A percentile compares a stretch with the other conserved stretches of the same genome.
phyloP scores from a whole-genome alignment of 2,888 invertebrate species.

The Lithophane socia region DNA sequence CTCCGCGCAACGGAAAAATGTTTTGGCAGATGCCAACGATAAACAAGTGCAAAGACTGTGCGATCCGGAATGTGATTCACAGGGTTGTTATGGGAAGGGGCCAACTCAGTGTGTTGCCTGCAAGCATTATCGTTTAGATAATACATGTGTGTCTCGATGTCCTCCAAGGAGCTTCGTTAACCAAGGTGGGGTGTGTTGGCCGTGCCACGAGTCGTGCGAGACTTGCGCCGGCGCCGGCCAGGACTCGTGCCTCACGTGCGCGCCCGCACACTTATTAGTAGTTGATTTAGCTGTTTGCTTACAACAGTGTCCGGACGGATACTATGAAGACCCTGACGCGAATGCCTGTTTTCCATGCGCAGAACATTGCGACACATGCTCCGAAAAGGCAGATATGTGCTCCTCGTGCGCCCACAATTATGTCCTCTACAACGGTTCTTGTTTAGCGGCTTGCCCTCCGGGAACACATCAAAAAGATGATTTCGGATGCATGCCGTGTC shows the following conservation, averaged over 20 bases:
- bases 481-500: constrained; percentile 95
- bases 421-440: constrained; percentile 95
- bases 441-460: constrained; percentile 95
- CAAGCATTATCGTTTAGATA: constrained; percentile 95
- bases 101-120: constrained; percentile 96
- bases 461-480: constrained; percentile 97
- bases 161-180: constrained; percentile 96
- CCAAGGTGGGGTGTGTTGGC: constrained; percentile 95
- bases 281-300: constrained; percentile 96
- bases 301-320: constrained; percentile 96
- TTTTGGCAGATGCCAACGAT: constrained; percentile 91
- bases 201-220: constrained; percentile 97
- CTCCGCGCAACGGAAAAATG: constrained; percentile 91
- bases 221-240: constrained; percentile 97
- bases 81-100: constrained; percentile 96
- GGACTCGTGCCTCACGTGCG: constrained; percentile 96
- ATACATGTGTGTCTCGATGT: constrained; percentile 95
- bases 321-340: constrained; percentile 94
- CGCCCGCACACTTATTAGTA: constrained; percentile 95
- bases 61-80: constrained; percentile 94
- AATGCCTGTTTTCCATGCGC: constrained; percentile 96
- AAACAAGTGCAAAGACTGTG: constrained; percentile 93
- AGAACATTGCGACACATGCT: constrained; percentile 96
- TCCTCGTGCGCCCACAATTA: constrained; percentile 97
- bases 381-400: constrained; percentile 95